Evolutionary conservation across 2,888 invertebrate genomes (phyloP).

Genomic region (Holacanthella duospinosa): DNA sequence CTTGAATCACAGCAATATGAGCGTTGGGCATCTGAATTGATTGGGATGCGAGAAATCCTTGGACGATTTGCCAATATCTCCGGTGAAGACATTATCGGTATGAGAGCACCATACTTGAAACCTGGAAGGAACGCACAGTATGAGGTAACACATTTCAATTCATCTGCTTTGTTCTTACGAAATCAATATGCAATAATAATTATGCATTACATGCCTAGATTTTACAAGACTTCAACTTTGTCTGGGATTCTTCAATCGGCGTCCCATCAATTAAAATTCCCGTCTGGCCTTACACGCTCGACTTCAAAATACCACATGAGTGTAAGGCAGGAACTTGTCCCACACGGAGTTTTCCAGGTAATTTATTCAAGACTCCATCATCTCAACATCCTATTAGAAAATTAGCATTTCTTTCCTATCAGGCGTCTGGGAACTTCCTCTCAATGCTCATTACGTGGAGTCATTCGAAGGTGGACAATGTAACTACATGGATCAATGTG

Average conservation of each 20-base stretch:
- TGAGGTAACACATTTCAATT: conserved; percentile 63
- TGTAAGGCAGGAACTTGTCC: conserved; percentile 89
- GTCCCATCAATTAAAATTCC: conserved; percentile 68
- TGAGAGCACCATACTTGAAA: conserved; percentile 79
- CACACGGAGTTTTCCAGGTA: conserved; percentile 74
- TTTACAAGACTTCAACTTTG: conserved; percentile 80
- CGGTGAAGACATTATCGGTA: conserved; percentile 68
- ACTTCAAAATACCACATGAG: conserved; percentile 84
- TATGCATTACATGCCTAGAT: too few relatives aligned
- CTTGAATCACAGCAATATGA: conserved; percentile 82
- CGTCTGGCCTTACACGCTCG: conserved; percentile 89
- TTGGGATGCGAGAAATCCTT: conserved; percentile 82
- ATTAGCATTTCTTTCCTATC: conserved; percentile 28
- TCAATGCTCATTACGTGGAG: conserved; percentile 80
- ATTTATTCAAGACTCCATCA: neutral
- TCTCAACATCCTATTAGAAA: neutral
- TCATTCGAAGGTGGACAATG: conserved; percentile 84
- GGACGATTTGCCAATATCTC: conserved; percentile 71
- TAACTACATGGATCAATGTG: conserved; percentile 83
- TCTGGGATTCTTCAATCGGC: conserved; percentile 84
- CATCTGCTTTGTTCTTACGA: too few relatives aligned
- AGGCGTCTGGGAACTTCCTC: conserved; percentile 82
- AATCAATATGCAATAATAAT: too few relatives aligned
- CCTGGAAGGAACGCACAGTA: conserved; percentile 88
- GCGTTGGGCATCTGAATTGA: conserved; percentile 89